Evolutionary conservation across 64 coral and sea anemone genomes (phyloP), one percentile per base, ranked within the genome.

Genomic region (Montipora efflorescens): DNA sequence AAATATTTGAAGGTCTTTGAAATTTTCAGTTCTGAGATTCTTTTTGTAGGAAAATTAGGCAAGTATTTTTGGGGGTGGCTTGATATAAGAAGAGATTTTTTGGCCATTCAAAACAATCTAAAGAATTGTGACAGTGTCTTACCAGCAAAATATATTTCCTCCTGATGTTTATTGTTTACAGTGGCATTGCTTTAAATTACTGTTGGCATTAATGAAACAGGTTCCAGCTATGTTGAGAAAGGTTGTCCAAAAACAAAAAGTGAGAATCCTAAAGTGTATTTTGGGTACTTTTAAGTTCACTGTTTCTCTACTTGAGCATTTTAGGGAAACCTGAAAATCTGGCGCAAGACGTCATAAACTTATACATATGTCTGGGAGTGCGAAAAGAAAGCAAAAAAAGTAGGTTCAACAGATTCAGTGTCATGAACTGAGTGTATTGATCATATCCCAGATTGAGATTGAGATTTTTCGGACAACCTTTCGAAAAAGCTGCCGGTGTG

Each of bases 281-380:
- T 75, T 53, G 4, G 51, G 51, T 53, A 53, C 5, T 53, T 53
- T 53, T 53, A 8, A 53, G 51, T 53, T 53, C 72, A 43, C n/a
- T 75, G 72, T 75, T 75, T 25, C 72, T 75, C 28, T 4, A 75
- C 72, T 75, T 75, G n/a, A 75, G 72, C 20, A 75, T 75, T 9
- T 75, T 5, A 25, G 25, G 19, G 72, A 75, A 75, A 75, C 4
- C 72, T 75, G 72, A 75, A 75, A 75, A 75, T 25, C 19, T 75
- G 72, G 23, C 72, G 23, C 23, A 23, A 23, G 23, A 23, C 23
- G 23, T 23, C 23, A 23, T 23, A 23, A 23, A 23, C 23, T 23
- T 23, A 23, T 23, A 75, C 25, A 53, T 53, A 53, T 53, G 51
- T 8, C 8, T 53, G 51, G 20, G 19, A 23, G 22, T 23, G 19